A percentile compares a stretch with the other conserved stretches of the same genome.
Evolutionary conservation across 2,113 vertebrate species (phyloP).

Genomic region (Meleagris gallopavo): DNA sequence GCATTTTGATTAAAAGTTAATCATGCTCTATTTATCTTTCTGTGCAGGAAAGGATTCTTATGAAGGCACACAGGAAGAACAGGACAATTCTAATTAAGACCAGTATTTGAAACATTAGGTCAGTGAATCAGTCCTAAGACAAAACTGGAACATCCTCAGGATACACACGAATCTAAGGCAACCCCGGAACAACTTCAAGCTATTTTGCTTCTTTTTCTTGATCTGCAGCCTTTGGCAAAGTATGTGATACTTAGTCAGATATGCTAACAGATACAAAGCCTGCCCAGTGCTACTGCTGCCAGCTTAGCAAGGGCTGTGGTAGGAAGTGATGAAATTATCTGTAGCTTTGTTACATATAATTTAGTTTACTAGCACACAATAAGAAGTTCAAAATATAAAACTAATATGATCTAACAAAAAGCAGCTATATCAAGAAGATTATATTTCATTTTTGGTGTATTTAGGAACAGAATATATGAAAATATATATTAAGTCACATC

Average conservation of each 20-base stretch:
- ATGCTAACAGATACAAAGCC: neutral
- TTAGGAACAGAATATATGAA: neutral
- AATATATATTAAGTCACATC: neutral
- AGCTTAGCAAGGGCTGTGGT: fast-evolving
- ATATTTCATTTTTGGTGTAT: neutral
- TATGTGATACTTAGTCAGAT: neutral
- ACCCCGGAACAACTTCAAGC: neutral
- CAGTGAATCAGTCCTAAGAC: neutral
- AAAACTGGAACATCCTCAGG: neutral
- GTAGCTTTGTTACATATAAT: neutral
- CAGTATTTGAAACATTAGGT: neutral
- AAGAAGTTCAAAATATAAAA: neutral
- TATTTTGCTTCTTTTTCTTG: neutral
- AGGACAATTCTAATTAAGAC: neutral
- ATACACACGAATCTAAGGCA: neutral
- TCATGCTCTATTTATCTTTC: neutral
- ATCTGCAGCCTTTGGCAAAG: neutral
- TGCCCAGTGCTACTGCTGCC: neutral
- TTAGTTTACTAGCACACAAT: neutral
- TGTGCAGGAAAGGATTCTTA: neutral
- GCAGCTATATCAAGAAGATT: neutral
- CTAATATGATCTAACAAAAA: neutral
- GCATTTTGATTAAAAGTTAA: neutral
- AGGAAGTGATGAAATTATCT: neutral
- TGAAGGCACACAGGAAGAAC: neutral